Base-by-base conservation (phyloP, 2,888 invertebrate genomes). In the Rutpela maculata region DNA sequence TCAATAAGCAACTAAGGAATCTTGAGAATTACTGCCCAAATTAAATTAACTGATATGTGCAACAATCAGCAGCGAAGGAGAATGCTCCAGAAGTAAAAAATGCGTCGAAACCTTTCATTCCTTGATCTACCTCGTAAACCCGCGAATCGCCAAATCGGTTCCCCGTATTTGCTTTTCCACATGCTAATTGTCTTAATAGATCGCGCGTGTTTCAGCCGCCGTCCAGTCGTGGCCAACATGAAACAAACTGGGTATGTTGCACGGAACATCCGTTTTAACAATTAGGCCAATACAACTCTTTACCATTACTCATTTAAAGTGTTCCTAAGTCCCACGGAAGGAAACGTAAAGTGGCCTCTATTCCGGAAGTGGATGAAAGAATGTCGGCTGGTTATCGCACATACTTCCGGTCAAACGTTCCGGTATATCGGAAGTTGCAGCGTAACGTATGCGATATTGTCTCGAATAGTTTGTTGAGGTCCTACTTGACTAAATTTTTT, bases 241-340 rank as follows among this genome's bases (percentile, higher is more conserved):
- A 77, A 81, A 81, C 78, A 74, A 75, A 79, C 77, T 73, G 63
- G 70, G 76, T 79, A 78, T 69, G 78, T 68, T 70, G 81, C 88
- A 89, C 89, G 88, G 84, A 87, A 89, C 86, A 87, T 89, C 89
- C 89, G 89, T 89, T 89, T 89, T 89, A 88, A 83, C 86, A 89
- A 89, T 88, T 83, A 88, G 87, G 84, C 86, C 87, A 86, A 87
- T 88, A 86, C 83, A 83, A 85, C 83, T 84, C 82, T 85, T 86
- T 85, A 82, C 86, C 86, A 87, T 89, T 87, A 88, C 85, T 89
- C 89, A 89, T 88, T 87, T 87, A 78, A 80, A 83, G 83, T 80
- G 82, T 77, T 78, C 75, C 68, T 70, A 75, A 77, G 77, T 77
- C 73, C 80, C 80, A 82, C 84, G 89, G 89, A 89, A 89, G 89